Evolutionary conservation across 2,797 vertebrate genomes (phyloP), one percentile per base, ranked within the genome.

Genomic region (Spea hammondii): DNA sequence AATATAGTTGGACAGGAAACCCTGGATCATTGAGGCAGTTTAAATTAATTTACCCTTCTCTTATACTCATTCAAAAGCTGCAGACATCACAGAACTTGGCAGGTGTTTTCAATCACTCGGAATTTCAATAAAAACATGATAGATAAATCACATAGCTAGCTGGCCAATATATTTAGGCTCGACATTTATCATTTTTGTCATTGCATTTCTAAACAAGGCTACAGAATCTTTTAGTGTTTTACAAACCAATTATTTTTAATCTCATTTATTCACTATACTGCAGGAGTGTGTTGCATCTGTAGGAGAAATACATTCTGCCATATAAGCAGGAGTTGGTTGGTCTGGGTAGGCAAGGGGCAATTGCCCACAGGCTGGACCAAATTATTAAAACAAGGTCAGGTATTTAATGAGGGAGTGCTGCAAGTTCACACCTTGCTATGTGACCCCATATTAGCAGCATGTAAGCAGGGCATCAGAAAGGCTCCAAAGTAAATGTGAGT

Each of bases 31-130:
- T 46, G 57, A 72, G 60, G 69, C 60, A 72, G 60, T 66, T 72
- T 59, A 72, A 72, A 78, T 78, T 72, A 78, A 78, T 78, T 65
- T 71, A 65, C 32, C 68, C 68, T 78, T 65, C 68, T 17, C 7
- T 71, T 59, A 65, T 44, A n/a, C 74, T 32, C 46, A 53, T 65
- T 72, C 76, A 65, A 54, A 53, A 65, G 69, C 51, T 72, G n/a
- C 49, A 72, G 60, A 47, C 69, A 66, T 78, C 70, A 57, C 50
- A 14, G 9, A 66, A n/a, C 45, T 54, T 72, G 76, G 49, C 70
- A 66, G 60, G 32, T 7, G 9, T 60, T 44, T 14, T 72, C 60
- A 78, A 78, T 78, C 76, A 65, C 51, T 13, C 4, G 1, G 48
- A 64, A 70, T 68, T 76, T 69, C 14, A 14, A 60, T 69, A 45